Conservation (phyloP, 2,113 vertebrate genomes). For the Chitala chitala region DNA sequence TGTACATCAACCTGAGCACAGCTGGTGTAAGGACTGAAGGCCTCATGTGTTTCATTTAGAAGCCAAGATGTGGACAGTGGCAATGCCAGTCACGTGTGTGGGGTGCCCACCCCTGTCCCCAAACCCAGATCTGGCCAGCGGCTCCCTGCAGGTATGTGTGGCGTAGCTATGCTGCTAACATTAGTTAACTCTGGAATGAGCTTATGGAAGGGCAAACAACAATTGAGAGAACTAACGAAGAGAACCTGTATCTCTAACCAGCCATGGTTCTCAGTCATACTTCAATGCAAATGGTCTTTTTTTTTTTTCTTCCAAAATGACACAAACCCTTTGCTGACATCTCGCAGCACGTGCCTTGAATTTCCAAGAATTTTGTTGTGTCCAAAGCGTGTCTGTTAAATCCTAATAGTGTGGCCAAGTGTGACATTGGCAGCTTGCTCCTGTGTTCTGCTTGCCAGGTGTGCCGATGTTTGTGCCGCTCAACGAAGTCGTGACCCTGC, state of each 20-base stretch:
- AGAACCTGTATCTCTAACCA: no score
- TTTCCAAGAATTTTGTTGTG: no score
- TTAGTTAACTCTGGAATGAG: neutral
- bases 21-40: neutral
- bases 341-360: no score
- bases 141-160: neutral
- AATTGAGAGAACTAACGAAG: no score
- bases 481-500: constrained; percentile 57
- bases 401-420: neutral
- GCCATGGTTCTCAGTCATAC: no score
- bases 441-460: constrained; percentile 42
- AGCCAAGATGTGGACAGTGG: constrained; percentile 58
- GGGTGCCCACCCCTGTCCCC: constrained; percentile 24
- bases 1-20: neutral
- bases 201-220: no score
- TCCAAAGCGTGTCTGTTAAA: neutral
- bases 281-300: no score
- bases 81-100: constrained; percentile 47
- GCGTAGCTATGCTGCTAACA: neutral
- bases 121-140: constrained; percentile 34
- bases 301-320: no score
- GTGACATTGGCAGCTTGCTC: neutral
- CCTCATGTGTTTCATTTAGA: constrained; percentile 41
- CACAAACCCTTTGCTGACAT: no score
- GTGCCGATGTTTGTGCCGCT: constrained; percentile 50